These are phyloP conservation scores for Cebuella pygmaea DNA, from an alignment of 2,797 vertebrate species.

Conservation along the genomic window DNA sequence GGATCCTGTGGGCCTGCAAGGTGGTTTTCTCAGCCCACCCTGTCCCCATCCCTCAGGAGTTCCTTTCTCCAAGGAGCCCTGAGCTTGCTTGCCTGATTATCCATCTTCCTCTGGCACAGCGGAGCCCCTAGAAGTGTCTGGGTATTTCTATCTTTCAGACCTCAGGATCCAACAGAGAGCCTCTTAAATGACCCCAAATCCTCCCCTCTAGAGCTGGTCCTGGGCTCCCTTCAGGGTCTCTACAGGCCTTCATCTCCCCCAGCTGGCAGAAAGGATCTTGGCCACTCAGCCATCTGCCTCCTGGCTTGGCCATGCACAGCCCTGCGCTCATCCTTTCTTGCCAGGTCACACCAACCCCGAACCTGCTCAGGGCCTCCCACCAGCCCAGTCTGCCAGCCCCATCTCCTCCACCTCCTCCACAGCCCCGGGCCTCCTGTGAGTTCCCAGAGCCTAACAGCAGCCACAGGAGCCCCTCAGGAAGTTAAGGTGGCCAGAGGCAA, in stretches of 20 bases:
- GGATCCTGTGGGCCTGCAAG: too few relatives aligned
- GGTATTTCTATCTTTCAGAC: not conserved
- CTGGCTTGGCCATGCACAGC: not conserved
- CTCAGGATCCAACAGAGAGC: not conserved
- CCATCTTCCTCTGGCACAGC: not conserved
- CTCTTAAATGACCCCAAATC: not conserved
- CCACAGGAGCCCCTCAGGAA: not conserved
- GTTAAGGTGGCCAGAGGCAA: not conserved
- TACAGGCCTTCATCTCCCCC: not conserved
- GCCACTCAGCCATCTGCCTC: not conserved
- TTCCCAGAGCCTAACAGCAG: not conserved
- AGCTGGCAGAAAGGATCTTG: not conserved
- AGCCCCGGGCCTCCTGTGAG: too few relatives aligned
- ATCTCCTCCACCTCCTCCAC: rapidly evolving
- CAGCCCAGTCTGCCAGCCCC: not conserved
- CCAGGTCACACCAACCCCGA: not conserved
- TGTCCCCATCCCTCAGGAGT: not conserved
- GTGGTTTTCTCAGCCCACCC: not conserved
- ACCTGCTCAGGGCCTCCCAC: not conserved
- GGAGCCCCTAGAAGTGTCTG: not conserved
- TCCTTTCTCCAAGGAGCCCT: not conserved
- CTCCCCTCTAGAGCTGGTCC: not conserved
- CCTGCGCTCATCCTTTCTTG: not conserved
- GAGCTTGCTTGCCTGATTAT: not conserved
- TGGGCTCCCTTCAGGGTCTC: not conserved